Evolutionary conservation across 1,140 invertebrate species (phyloP), one percentile per base, ranked within the genome.

Genomic region (Pseudomyrmex concolor): DNA sequence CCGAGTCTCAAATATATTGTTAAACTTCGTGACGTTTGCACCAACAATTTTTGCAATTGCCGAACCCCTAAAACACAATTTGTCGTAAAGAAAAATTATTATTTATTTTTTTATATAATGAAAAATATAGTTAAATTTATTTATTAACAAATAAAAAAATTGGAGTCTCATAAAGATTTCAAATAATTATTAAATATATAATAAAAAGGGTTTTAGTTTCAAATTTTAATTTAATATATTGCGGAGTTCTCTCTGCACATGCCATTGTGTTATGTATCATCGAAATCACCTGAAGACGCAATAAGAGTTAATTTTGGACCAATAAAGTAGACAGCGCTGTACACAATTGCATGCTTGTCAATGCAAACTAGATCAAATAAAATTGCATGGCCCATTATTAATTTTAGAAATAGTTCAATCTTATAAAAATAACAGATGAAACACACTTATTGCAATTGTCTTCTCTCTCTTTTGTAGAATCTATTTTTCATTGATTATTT

Each of bases 1-100:
- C 48, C 92, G 92, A 67, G 95, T 93, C 71, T 96, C 95, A 89
- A 97, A 97, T 66, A 95, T 92, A 51, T 95, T 95, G 86, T 94
- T 95, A 85, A 94, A 94, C 50, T 95, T 92, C 0, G 95, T 95
- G 90, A 96, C 97, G 85, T 94, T 95, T 17, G 96, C 96, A 19
- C 97, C 97, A 57, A 97, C 94, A 86, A 97, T 96, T 93, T 97
- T 97, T 13, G 97, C 97, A 86, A 97, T 97, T 8, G 97, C 97
- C 66, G 97, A 97, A 25, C 97, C 97, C 97, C 97, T 97, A 86
- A 81, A 94, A 93, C 34, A 34, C 81, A 3, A 78, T 48, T 54
- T 5, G 10, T 15, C 1, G 15, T 2, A 25, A 82, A 83, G 12
- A 76, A 55, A 2, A 51, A 7, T 34, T 34, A 34, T 34, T 25